Base-by-base conservation (phyloP, 2,888 invertebrate genomes). In the Orthosia cruda region DNA sequence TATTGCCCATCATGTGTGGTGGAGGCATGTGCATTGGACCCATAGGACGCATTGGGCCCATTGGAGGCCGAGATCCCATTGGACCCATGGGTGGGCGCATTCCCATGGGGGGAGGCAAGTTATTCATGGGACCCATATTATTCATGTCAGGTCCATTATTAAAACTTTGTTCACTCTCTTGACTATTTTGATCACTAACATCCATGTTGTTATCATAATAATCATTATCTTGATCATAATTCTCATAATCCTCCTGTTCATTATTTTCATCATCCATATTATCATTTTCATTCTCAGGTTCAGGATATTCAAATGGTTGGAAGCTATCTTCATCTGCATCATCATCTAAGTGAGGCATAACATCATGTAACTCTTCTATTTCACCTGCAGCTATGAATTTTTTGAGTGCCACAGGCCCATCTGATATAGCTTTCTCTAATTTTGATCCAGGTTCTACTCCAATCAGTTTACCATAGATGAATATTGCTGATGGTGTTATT, bases 401-500 rank as follows among this genome's bases (percentile, higher is more conserved):
- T 90, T 98, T 98, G 26, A 99, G 96, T 58, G 98, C 98, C 68
- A 98, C 97, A 18, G 98, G 97, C 11, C 98, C 98, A 88, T 98
- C 98, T 20, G 97, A 96, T 84, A 98, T 98, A 12, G 98, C 98
- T 84, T 97, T 97, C 88, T 98, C 98, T 68, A 99, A 93, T 90
- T 98, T 98, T 16, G 98, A 98, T 52, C 98, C 98, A 63, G 98
- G 96, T 94, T 98, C 98, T 18, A 98, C 98, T 52, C 98, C 97
- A 85, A 99, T 97, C 80, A 98, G 96, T 97, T 98, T 98, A n/a
- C 98, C 98, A 93, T 98, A 98, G 74, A 98, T 97, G 86, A 98
- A 98, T 89, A 99, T 98, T 3, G 98, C 98, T 85, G 98, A 98
- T 18, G 98, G 98, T 87, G 98, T 97, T 70, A 98, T 97, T 92